phyloP scores from a whole-genome alignment of 2,113 vertebrate genomes.

The Brachypodius melanocephalos region DNA sequence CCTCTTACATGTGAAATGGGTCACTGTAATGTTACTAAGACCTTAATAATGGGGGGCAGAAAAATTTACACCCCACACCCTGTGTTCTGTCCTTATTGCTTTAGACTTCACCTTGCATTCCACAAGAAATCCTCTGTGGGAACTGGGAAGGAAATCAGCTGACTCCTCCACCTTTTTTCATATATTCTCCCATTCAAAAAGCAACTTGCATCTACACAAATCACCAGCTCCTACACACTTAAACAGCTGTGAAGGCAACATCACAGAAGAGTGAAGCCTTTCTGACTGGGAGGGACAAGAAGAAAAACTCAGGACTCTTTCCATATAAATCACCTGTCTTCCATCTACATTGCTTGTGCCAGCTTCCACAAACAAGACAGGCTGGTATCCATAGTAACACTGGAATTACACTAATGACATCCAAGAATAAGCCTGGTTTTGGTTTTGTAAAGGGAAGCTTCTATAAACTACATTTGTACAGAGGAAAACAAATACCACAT shows the following conservation, averaged over 20 bases:
- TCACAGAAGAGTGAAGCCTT: not conserved
- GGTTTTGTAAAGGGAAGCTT: not conserved
- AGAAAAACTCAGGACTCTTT: not conserved
- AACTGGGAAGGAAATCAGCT: not conserved
- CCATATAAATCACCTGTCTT: not conserved
- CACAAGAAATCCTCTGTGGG: not conserved
- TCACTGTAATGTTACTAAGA: not conserved
- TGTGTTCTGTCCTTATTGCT: not conserved
- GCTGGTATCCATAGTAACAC: not conserved
- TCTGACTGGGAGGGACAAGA: not conserved
- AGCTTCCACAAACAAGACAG: not conserved
- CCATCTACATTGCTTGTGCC: not conserved
- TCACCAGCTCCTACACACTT: not conserved
- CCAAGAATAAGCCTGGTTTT: not conserved
- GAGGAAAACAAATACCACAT: not conserved
- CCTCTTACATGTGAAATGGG: not conserved
- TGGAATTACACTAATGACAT: not conserved
- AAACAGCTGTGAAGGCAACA: not conserved
- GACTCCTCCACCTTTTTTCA: not conserved
- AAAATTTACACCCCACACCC: not conserved
- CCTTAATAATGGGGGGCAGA: not conserved
- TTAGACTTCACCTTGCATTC: not conserved
- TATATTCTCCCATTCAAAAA: not conserved
- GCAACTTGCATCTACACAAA: not conserved
- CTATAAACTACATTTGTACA: not conserved